phyloP scores from a whole-genome alignment of 1,140 invertebrate species.

The Brachionus calyciflorus region DNA sequence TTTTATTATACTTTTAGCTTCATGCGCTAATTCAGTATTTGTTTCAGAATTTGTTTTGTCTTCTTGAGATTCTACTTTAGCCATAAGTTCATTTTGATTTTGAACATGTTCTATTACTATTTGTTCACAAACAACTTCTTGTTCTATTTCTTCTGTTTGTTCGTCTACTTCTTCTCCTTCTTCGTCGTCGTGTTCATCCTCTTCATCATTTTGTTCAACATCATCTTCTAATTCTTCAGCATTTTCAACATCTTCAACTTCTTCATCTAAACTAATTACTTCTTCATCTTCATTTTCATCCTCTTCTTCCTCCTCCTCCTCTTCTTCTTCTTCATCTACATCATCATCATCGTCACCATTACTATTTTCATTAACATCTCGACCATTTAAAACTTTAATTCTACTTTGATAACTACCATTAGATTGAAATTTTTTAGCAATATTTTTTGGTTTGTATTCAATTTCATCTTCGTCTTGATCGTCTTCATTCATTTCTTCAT shows the following conservation, averaged over 20 bases:
- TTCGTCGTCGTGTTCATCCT: background rate
- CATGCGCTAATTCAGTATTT: background rate
- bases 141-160: background rate
- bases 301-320: constrained; percentile 9
- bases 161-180: background rate
- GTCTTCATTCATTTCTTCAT: background rate
- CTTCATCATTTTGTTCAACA: background rate
- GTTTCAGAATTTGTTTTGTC: background rate
- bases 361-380: background rate
- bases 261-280: background rate
- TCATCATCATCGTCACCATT: constrained; percentile 12
- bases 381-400: background rate
- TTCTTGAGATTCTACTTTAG: background rate
- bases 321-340: background rate
- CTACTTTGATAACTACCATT: constrained; percentile 9
- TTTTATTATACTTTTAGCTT: constrained; percentile 9
- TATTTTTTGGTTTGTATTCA: background rate
- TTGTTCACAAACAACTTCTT: background rate
- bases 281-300: constrained; percentile 6
- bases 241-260: background rate
- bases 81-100: background rate
- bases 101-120: background rate
- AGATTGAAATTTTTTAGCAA: constrained; percentile 28
- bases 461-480: constrained; percentile 14
- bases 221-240: background rate